Base-by-base conservation (phyloP, 2,888 invertebrate species). In the Eupithecia vulgata region DNA sequence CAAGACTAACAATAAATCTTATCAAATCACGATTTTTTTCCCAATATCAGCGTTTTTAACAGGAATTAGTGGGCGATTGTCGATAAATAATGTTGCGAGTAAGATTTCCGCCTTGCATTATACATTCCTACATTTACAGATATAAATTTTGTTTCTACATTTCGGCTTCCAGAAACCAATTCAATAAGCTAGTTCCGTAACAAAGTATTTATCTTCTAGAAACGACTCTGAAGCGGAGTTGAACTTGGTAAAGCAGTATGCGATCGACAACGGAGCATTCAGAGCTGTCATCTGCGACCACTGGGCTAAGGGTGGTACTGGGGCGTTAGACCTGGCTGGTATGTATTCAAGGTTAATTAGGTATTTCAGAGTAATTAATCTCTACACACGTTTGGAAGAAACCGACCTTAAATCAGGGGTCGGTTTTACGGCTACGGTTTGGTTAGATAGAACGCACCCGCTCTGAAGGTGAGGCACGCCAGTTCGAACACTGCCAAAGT, bases 261-360 rank as follows among this genome's bases (percentile, higher is more conserved):
- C 98, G 0, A 83, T 96, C 30, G 93, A 96, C 80, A 96, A 96
- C 79, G 99, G 99, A 6, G 99, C 99, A 0, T 96, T 95, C 88
- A 96, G 97, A 82, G 99, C 99, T 0, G 97, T 99, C 0, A 91
- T 98, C 25, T 98, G 98, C 86, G 96, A 96, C 76, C 98, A 99
- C 90, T 99, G 99, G 98, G 95, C 96, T 0, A 91, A 96, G 75
- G 99, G 99, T 67, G 99, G 99, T 8, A 92, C 93, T 8, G 99
- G 99, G 8, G 99, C 99, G 0, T 78, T 95, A 0, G 96, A 96
- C 0, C 95, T 99, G 42, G 99, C 99, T 0, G 70, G 70, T 70
- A 69, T 25, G 37, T 21, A 12, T 17, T 34, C 1, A 40, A 10
- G 0, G 40, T 40, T 0, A 7, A 40, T 12, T 40, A 40, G 12